phyloP scores from a whole-genome alignment of 2,797 vertebrate genomes.

The Eospalax fontanierii region DNA sequence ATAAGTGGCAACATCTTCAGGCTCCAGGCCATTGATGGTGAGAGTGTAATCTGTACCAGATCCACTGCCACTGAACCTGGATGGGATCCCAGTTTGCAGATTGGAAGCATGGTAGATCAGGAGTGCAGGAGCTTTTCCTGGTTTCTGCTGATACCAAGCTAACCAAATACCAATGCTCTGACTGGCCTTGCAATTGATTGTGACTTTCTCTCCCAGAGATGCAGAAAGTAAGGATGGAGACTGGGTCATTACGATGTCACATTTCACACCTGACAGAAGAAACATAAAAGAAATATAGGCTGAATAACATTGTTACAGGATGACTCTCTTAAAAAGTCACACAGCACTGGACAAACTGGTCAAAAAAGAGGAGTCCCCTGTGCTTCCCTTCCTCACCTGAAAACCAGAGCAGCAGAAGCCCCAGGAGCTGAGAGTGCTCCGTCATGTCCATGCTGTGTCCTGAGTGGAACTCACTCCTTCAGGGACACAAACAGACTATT shows the following conservation, averaged over 20 bases:
- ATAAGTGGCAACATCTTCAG: neutral
- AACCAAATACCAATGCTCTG: neutral
- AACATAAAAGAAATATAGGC: too few relatives aligned
- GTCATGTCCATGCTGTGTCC: too few relatives aligned
- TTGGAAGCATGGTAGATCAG: fast-evolving
- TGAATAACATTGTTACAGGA: too few relatives aligned
- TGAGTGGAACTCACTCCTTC: too few relatives aligned
- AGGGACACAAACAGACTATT: too few relatives aligned
- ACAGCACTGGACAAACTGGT: too few relatives aligned
- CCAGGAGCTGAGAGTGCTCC: too few relatives aligned
- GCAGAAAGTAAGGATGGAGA: neutral
- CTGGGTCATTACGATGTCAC: neutral
- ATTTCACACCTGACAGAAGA: neutral
- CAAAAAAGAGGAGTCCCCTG: too few relatives aligned
- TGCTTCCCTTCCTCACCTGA: too few relatives aligned
- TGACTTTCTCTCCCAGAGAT: neutral
- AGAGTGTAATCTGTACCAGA: neutral
- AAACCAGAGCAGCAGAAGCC: too few relatives aligned
- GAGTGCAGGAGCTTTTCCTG: neutral
- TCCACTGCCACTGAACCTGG: neutral
- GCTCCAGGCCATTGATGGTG: neutral
- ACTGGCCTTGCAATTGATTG: neutral
- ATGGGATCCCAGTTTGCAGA: neutral
- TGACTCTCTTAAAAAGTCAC: too few relatives aligned
- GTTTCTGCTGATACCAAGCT: neutral